Percentiles rank a stretch among this genome's conserved stretches.
phyloP scores from a whole-genome alignment of 1,140 invertebrate species.

The Drosophila kepulauana region DNA sequence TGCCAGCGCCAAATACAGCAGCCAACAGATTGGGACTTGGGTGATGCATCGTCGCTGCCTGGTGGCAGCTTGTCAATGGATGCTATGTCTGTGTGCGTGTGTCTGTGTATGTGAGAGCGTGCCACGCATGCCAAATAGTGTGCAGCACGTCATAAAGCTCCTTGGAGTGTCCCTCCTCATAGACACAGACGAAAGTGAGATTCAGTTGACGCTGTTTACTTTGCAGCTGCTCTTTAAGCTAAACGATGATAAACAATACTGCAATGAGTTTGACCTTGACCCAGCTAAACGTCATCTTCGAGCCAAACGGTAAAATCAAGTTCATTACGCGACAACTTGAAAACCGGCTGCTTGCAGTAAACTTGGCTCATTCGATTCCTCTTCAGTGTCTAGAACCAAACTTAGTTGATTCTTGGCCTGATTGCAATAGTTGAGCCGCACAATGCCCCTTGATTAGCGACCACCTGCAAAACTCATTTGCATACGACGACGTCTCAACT shows the following conservation, averaged over 20 bases:
- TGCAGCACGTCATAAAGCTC: slow-evolving; percentile 15
- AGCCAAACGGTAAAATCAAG: slow-evolving; percentile 69
- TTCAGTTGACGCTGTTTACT: neutral
- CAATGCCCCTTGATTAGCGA: slow-evolving; percentile 76
- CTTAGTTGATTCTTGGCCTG: slow-evolving; percentile 59
- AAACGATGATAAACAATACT: slow-evolving; percentile 24
- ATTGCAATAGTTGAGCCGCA: slow-evolving; percentile 51
- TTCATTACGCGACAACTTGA: slow-evolving; percentile 38
- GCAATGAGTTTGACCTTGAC: slow-evolving; percentile 63
- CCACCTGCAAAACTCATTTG: slow-evolving; percentile 75
- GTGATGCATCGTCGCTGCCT: slow-evolving; percentile 34
- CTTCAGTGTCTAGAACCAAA: slow-evolving; percentile 50
- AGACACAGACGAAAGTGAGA: slow-evolving; percentile 40
- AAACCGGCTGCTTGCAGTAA: slow-evolving; percentile 27
- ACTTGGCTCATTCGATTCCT: neutral
- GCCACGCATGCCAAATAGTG: slow-evolving; percentile 52
- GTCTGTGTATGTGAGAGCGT: slow-evolving; percentile 46
- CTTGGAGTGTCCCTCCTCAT: slow-evolving; percentile 24
- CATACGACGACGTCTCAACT: slow-evolving; percentile 27
- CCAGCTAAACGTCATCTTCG: slow-evolving; percentile 54
- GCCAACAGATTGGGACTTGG: slow-evolving; percentile 41
- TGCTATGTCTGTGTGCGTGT: neutral
- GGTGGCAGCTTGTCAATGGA: slow-evolving; percentile 3
- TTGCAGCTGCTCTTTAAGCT: neutral
- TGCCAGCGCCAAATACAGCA: slow-evolving; percentile 70